Base-by-base conservation (phyloP, 2,888 invertebrate genomes). In the Drosophila peninsularis region DNA sequence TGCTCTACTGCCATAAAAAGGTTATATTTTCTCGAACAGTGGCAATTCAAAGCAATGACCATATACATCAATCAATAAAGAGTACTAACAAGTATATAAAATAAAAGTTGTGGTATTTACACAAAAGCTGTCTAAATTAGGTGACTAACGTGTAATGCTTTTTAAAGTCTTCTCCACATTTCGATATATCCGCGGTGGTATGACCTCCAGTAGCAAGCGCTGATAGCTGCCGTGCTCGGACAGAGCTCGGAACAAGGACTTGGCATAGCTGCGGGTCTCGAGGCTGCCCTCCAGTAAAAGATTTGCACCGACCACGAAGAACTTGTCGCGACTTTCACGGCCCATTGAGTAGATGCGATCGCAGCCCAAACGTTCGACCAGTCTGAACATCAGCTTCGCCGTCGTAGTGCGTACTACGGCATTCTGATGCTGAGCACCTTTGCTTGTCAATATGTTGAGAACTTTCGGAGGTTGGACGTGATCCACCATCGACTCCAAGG, bases 251-350 rank as follows among this genome's bases (percentile, higher is more conserved):
- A 98, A 96, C 76, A 98, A 94, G 60, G 94, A 94, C 88, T 97
- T 96, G 1, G 96, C 97, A 90, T 96, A 95, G 86, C 94, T 94
- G 71, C 98, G 95, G 0, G 98, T 96, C 76, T 98, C 97, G 30
- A 97, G 94, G 90, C 96, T 96, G 21, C 97, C 97, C 91, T 99
- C 98, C 30, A 95, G 95, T 9, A 98, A 93, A 71, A 98, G 94
- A 90, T 96, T 96, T 0, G 98, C 97, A 0, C 96, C 96, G 0
- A 96, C 95, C 34, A 95, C 94, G 60, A 99, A 93, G 62, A 98
- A 93, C 82, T 96, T 95, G 85, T 97, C 96, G 50, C 97, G 95
- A 39, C 95, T 94, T 67, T 98, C 98, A 53, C 95, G 94, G 0
- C 95, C 94, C 90, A 97, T 94, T 54, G 94, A 94, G 84, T 97